A percentile compares a stretch with the other conserved stretches of the same genome.
phyloP scores from a whole-genome alignment of 2,888 invertebrate species.

The Ormyrus nitidulus region DNA sequence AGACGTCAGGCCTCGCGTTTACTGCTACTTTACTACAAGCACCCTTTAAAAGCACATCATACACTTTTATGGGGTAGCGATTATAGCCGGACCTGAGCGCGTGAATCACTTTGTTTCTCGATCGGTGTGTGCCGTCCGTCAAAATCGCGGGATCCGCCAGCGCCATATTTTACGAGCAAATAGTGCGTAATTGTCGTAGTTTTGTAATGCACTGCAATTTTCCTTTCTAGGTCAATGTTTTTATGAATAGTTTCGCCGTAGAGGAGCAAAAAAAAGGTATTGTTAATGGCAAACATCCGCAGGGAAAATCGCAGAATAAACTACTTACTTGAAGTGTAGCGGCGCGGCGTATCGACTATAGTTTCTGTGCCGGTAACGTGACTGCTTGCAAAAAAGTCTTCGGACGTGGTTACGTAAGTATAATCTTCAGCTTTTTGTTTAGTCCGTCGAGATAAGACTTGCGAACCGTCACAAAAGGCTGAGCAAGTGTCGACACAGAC shows the following conservation, averaged over 20 bases:
- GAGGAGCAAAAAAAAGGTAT: background rate
- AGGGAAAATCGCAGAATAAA: conserved; percentile 41
- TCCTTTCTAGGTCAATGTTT: conserved; percentile 31
- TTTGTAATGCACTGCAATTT: background rate
- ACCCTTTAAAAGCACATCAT: conserved; percentile 74
- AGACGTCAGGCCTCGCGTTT: conserved; percentile 64
- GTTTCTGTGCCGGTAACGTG: conserved; percentile 48
- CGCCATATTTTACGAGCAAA: too few relatives aligned
- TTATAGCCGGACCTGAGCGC: conserved; percentile 64
- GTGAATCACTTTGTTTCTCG: conserved; percentile 32
- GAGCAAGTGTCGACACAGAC: conserved; percentile 45
- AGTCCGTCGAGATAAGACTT: conserved; percentile 50
- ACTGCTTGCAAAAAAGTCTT: conserved; percentile 51
- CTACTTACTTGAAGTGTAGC: conserved; percentile 48
- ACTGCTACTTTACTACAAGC: conserved; percentile 69
- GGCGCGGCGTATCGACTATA: conserved; percentile 29
- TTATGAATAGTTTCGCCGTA: conserved; percentile 5
- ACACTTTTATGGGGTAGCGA: conserved; percentile 72
- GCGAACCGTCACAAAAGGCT: conserved; percentile 48
- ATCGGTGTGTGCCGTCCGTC: conserved; percentile 10
- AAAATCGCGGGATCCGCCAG: too few relatives aligned
- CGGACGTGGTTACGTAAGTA: conserved; percentile 50
- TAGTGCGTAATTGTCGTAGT: background rate
- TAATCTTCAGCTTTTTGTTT: conserved; percentile 55
- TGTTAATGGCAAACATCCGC: conserved; percentile 30